Evolutionary conservation across 1,140 invertebrate genomes (phyloP).

Genomic region (Himalopsyche phryganea): DNA sequence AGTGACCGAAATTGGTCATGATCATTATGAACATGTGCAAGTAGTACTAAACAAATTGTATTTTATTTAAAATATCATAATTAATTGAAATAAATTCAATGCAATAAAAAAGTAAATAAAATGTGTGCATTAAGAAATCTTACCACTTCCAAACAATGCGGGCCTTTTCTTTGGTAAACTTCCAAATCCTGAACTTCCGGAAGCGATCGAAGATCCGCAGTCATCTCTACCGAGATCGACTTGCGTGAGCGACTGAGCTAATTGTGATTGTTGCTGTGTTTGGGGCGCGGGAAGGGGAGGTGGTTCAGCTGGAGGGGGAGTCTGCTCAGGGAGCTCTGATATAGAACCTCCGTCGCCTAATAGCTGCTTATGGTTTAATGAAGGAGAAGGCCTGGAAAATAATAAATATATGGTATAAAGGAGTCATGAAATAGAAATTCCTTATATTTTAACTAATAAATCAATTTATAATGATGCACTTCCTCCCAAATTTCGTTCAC

Average conservation of each 20-base stretch:
- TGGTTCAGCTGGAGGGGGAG: slow-evolving; percentile 36
- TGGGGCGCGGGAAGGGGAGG: slow-evolving; percentile 35
- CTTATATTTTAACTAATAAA: too few relatives aligned
- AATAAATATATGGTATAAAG: too few relatives aligned
- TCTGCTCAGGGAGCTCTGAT: slow-evolving; percentile 35
- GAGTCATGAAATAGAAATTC: too few relatives aligned
- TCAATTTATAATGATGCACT: too few relatives aligned
- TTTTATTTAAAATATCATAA: too few relatives aligned
- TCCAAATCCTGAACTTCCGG: slow-evolving; percentile 76
- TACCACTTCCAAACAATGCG: slow-evolving; percentile 52
- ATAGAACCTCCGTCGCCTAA: slow-evolving; percentile 39
- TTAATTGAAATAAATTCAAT: too few relatives aligned
- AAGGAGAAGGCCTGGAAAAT: slow-evolving; percentile 61
- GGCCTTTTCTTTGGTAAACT: slow-evolving; percentile 75
- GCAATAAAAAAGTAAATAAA: too few relatives aligned
- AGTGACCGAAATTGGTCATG: too few relatives aligned
- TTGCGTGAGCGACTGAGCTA: slow-evolving; percentile 35
- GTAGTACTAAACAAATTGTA: too few relatives aligned
- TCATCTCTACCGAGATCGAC: slow-evolving; percentile 49
- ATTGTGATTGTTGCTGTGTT: slow-evolving; percentile 29
- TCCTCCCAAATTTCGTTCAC: too few relatives aligned
- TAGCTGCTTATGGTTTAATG: slow-evolving; percentile 62
- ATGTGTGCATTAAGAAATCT: too few relatives aligned
- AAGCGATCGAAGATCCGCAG: slow-evolving; percentile 69
- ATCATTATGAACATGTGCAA: too few relatives aligned